A percentile compares a stretch with the other conserved stretches of the same genome.
phyloP scores from a whole-genome alignment of 2,888 invertebrate genomes.

The Drosophila anceps region DNA sequence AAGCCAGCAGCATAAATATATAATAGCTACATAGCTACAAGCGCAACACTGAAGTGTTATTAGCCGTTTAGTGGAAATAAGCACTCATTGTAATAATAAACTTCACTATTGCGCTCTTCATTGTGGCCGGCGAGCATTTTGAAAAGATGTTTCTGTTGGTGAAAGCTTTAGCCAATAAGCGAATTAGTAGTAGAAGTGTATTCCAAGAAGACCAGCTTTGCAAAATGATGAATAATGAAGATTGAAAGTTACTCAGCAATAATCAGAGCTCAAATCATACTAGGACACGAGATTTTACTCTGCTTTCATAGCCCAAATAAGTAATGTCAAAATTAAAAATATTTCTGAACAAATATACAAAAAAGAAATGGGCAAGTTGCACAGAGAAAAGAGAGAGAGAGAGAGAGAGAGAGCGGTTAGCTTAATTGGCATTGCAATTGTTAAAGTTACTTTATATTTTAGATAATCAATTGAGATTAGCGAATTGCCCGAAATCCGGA shows the following conservation, averaged over 20 bases:
- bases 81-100: conserved; percentile 6
- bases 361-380: conserved; percentile 1
- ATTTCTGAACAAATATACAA: not conserved
- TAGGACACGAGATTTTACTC: no score
- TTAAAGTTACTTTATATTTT: not conserved
- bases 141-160: not conserved
- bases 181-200: not conserved
- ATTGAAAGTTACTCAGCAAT: not conserved
- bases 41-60: conserved; percentile 40
- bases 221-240: not conserved
- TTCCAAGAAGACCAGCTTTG: not conserved
- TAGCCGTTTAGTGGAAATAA: conserved; percentile 42
- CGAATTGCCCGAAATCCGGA: not conserved
- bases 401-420: no score
- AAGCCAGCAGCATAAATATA: conserved; percentile 37
- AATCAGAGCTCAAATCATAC: not conserved
- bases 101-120: not conserved
- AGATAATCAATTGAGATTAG: not conserved
- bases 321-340: not conserved
- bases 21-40: conserved; percentile 41
- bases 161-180: not conserved
- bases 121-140: not conserved
- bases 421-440: not conserved
- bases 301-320: no score
- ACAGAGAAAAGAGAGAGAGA: not conserved